Evolutionary conservation across 1,140 invertebrate species (phyloP).

Genomic region (Drosophila bocki): DNA sequence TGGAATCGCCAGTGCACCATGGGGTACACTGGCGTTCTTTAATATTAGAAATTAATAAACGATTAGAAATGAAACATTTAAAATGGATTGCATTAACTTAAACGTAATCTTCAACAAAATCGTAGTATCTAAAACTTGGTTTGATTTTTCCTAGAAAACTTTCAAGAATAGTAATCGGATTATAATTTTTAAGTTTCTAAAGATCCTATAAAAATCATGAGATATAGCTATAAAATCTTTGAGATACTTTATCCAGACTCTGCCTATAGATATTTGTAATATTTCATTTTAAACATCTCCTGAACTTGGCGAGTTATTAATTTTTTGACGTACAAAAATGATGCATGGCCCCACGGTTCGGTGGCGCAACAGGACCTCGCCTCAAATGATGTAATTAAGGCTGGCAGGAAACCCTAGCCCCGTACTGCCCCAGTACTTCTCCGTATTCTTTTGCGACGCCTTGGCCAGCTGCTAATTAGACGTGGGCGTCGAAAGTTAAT

Average conservation of each 20-base stretch:
- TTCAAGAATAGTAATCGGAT: too few relatives aligned
- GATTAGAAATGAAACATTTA: too few relatives aligned
- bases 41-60: too few relatives aligned
- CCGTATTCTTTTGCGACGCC: constrained; percentile 14
- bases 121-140: too few relatives aligned
- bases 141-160: too few relatives aligned
- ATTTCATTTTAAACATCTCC: neutral
- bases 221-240: too few relatives aligned
- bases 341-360: neutral
- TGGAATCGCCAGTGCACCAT: constrained; percentile 42
- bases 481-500: constrained; percentile 77
- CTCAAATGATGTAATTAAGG: constrained; percentile 80
- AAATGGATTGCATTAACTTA: too few relatives aligned
- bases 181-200: too few relatives aligned
- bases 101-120: too few relatives aligned
- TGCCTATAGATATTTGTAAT: too few relatives aligned
- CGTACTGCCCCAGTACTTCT: neutral
- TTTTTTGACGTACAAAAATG: neutral
- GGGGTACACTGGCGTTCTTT: neutral
- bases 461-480: constrained; percentile 71
- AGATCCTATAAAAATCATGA: too few relatives aligned
- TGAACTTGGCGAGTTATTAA: neutral
- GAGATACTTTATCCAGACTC: too few relatives aligned
- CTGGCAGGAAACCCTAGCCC: constrained; percentile 37
- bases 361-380: constrained; percentile 68